phyloP scores from a whole-genome alignment of 1,140 invertebrate species.

The Agrypnia vestita region DNA sequence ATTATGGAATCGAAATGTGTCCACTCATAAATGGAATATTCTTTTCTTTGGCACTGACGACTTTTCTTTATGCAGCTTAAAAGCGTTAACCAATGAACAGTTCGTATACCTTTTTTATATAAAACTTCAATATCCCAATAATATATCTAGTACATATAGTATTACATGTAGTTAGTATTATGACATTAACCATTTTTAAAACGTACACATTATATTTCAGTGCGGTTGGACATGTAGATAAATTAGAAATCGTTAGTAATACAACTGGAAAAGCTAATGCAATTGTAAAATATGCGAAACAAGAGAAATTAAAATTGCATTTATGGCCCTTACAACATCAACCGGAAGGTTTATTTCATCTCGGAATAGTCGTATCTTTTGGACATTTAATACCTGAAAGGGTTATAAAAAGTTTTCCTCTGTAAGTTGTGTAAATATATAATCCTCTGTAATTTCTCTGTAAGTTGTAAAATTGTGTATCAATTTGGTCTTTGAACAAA shows the following conservation, averaged over 20 bases:
- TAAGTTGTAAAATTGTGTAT: no score
- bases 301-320: constrained; percentile 71
- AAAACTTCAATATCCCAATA: not conserved
- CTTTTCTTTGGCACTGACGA: constrained; percentile 82
- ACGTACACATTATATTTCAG: constrained; percentile 62
- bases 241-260: constrained; percentile 77
- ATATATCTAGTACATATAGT: constrained; percentile 39
- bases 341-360: constrained; percentile 71
- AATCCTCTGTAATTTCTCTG: not conserved
- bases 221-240: constrained; percentile 64
- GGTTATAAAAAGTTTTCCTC: constrained; percentile 77
- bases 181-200: constrained; percentile 40
- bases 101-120: constrained; percentile 64
- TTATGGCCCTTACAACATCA: constrained; percentile 73
- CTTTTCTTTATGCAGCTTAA: constrained; percentile 79
- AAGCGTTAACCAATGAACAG: constrained; percentile 69
- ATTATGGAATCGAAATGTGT: constrained; percentile 1
- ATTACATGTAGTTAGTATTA: constrained; percentile 25
- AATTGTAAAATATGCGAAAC: constrained; percentile 72
- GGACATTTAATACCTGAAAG: constrained; percentile 79
- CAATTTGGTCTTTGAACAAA: no score
- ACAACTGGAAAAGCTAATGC: constrained; percentile 72
- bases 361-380: constrained; percentile 83
- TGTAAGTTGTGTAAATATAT: constrained; percentile 69
- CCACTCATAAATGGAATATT: constrained; percentile 69